phyloP scores from a whole-genome alignment of 2,888 invertebrate species.

The Nesidiocoris tenuis region DNA sequence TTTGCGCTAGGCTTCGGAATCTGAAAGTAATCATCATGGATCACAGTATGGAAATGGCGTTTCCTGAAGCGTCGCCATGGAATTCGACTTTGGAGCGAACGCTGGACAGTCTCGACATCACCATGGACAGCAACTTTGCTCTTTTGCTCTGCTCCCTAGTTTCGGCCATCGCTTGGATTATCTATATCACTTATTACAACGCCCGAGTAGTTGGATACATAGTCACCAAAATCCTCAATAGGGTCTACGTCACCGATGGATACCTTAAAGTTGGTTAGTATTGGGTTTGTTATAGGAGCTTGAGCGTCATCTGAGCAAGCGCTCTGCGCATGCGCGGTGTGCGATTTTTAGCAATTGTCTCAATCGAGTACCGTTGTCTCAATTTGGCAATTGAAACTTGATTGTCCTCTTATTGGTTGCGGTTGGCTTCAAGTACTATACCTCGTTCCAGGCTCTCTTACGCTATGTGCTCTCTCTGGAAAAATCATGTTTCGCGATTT shows the following conservation, averaged over 20 bases:
- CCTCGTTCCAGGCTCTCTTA: slow-evolving; percentile 81
- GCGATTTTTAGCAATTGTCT: too few relatives aligned
- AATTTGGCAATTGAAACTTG: too few relatives aligned
- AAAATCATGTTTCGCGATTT: slow-evolving; percentile 98
- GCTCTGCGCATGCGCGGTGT: too few relatives aligned
- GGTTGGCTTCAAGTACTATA: too few relatives aligned
- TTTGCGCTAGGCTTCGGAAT: too few relatives aligned
- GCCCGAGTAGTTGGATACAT: slow-evolving; percentile 87
- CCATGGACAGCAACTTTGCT: slow-evolving; percentile 74
- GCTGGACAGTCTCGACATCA: slow-evolving; percentile 60
- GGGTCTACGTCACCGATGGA: slow-evolving; percentile 80
- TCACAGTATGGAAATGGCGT: slow-evolving; percentile 31
- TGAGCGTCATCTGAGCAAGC: too few relatives aligned
- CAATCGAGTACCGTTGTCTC: too few relatives aligned
- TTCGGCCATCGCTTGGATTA: slow-evolving; percentile 84
- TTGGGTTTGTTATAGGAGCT: too few relatives aligned
- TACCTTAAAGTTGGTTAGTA: slow-evolving; percentile 82
- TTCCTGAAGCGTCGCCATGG: slow-evolving; percentile 46
- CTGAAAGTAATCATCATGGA: too few relatives aligned
- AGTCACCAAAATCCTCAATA: slow-evolving; percentile 83
- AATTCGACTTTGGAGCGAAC: slow-evolving; percentile 44
- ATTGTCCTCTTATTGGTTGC: too few relatives aligned
- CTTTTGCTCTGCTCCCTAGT: slow-evolving; percentile 78
- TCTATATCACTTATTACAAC: slow-evolving; percentile 93
- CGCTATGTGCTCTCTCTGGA: slow-evolving; percentile 91